Percentiles rank a stretch among this genome's conserved stretches.
phyloP scores from a whole-genome alignment of 64 coral and sea anemone species.

The Anthopleura sola region DNA sequence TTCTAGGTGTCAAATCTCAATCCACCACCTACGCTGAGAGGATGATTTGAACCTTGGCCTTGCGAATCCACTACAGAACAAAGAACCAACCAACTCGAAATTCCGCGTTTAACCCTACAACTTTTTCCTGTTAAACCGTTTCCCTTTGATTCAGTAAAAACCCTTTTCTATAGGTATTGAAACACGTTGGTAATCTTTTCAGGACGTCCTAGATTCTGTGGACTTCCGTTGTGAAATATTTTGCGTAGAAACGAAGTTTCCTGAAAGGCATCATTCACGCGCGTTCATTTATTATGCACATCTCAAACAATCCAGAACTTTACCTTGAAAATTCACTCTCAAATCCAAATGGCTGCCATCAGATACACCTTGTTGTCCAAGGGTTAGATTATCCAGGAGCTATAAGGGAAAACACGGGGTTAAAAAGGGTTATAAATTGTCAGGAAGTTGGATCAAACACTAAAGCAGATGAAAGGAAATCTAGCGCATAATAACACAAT shows the following conservation, averaged over 20 bases:
- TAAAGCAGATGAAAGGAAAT: slow-evolving; percentile 16
- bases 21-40: background rate
- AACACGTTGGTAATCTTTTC: slow-evolving; percentile 3
- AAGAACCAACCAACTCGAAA: slow-evolving; percentile 2
- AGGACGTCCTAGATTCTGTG: slow-evolving; percentile 15
- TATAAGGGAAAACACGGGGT: slow-evolving; percentile 24
- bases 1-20: slow-evolving; percentile 18
- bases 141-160: background rate
- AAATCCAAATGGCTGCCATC: slow-evolving; percentile 81
- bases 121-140: background rate
- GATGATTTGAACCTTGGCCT: slow-evolving; percentile 16
- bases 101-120: background rate
- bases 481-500: background rate
- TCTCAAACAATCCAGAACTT: slow-evolving; percentile 6
- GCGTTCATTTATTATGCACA: background rate
- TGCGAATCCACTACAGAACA: background rate
- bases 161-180: background rate
- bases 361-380: slow-evolving; percentile 83
- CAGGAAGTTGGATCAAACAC: slow-evolving; percentile 36
- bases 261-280: background rate
- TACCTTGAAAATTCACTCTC: slow-evolving; percentile 94
- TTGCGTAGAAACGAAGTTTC: slow-evolving; percentile 5
- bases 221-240: background rate
- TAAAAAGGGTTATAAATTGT: background rate
- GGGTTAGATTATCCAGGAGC: slow-evolving; percentile 80